phyloP scores from a whole-genome alignment of 2,888 invertebrate genomes.

The Orthosia incerta region DNA sequence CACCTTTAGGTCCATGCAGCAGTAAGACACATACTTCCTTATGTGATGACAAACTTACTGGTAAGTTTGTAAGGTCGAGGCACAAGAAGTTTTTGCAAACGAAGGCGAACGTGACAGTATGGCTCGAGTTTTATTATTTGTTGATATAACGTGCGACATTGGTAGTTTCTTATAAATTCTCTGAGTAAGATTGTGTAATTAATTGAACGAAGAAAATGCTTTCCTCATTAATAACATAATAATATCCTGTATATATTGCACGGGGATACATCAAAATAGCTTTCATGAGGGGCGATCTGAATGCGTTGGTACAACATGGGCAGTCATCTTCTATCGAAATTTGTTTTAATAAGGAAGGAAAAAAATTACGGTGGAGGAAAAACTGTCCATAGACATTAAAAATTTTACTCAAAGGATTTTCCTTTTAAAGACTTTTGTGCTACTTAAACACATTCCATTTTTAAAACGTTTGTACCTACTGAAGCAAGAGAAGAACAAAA shows the following conservation, averaged over 20 bases:
- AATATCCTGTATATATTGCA: background rate
- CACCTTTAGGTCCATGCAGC: slow-evolving; percentile 42
- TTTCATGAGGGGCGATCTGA: background rate
- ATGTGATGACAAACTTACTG: slow-evolving; percentile 39
- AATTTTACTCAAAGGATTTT: background rate
- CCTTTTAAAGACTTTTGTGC: too few relatives aligned
- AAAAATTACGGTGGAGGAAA: background rate
- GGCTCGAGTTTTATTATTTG: slow-evolving; percentile 33
- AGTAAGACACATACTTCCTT: slow-evolving; percentile 53
- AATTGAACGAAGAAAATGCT: background rate
- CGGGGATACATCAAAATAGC: background rate
- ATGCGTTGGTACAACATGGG: background rate
- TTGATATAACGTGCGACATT: slow-evolving; percentile 10
- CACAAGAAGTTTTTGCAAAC: slow-evolving; percentile 38
- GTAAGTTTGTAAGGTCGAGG: slow-evolving; percentile 30
- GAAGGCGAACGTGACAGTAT: slow-evolving; percentile 49
- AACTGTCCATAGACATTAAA: background rate
- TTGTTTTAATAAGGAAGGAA: background rate
- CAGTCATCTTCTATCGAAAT: background rate
- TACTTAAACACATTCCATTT: too few relatives aligned
- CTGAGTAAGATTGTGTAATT: background rate
- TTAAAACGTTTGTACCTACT: too few relatives aligned
- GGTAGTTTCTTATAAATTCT: background rate
- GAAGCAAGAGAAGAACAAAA: background rate
- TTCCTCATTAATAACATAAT: background rate